Evolutionary conservation across 2,888 invertebrate genomes (phyloP).

Genomic region (Ischnus inquisitorius): DNA sequence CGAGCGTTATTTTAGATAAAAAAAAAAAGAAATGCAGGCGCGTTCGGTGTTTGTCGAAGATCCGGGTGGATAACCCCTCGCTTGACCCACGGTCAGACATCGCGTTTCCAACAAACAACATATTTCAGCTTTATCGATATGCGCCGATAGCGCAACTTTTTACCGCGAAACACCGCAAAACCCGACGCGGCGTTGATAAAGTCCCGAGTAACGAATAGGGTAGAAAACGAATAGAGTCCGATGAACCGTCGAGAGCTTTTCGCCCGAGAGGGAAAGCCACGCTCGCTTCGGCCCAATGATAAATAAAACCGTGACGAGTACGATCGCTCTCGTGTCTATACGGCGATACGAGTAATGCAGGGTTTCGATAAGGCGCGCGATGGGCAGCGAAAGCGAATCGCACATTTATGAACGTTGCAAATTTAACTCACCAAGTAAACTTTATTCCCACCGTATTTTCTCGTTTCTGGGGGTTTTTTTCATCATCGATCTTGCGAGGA

Average conservation of each 20-base stretch:
- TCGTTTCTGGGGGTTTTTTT: background rate
- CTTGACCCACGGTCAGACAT: constrained; percentile 31
- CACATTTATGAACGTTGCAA: background rate
- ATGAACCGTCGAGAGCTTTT: background rate
- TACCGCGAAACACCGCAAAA: background rate
- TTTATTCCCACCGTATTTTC: background rate
- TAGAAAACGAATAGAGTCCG: background rate
- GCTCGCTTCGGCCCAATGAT: background rate
- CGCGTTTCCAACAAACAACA: constrained; percentile 13
- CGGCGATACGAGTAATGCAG: too few relatives aligned
- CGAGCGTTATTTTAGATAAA: background rate
- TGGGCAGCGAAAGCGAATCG: background rate
- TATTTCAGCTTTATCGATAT: background rate
- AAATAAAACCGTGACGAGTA: background rate
- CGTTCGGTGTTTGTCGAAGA: background rate
- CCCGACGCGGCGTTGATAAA: background rate
- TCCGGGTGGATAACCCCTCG: constrained; percentile 51
- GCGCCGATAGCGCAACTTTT: background rate
- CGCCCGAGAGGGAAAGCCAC: background rate
- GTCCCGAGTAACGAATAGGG: background rate
- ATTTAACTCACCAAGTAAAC: background rate
- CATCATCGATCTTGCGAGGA: background rate
- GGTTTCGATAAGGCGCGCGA: background rate
- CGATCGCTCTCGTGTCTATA: background rate
- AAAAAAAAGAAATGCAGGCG: constrained; percentile 3